A percentile compares a stretch with the other conserved stretches of the same genome.
Conservation (phyloP, 2,113 vertebrate species). For the Bothrops jararaca region DNA sequence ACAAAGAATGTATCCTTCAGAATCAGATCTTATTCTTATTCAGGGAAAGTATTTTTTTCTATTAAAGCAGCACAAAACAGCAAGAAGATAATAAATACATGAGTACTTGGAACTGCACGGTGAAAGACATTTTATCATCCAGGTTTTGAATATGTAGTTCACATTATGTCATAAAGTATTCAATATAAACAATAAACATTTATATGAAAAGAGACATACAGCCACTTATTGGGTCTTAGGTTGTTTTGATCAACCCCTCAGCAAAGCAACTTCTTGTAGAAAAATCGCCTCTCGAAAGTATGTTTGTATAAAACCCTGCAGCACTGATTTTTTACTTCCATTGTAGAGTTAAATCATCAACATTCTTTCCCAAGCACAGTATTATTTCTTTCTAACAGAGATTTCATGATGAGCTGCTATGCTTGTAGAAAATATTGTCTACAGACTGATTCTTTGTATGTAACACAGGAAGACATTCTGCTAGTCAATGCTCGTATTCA, state of each 20-base stretch:
- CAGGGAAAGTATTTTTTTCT: background rate
- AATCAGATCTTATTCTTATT: background rate
- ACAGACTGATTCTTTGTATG: background rate
- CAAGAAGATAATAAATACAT: background rate
- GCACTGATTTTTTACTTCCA: background rate
- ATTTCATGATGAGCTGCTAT: background rate
- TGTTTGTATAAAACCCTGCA: background rate
- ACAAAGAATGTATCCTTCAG: conserved; percentile 26
- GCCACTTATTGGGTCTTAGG: background rate
- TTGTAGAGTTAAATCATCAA: background rate
- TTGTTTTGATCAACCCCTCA: background rate
- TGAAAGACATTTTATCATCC: background rate
- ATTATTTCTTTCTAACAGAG: background rate
- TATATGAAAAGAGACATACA: background rate
- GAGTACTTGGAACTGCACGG: background rate
- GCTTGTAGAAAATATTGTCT: background rate
- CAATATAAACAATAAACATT: conserved; percentile 2
- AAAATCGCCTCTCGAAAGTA: background rate
- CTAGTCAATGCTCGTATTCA: background rate
- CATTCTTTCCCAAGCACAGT: background rate
- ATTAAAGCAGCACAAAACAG: background rate
- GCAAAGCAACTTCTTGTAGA: background rate
- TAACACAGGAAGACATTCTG: background rate
- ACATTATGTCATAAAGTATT: background rate
- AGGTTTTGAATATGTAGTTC: conserved; percentile 3